These are phyloP conservation scores for Yponomeuta sedellus DNA, from an alignment of 2,888 invertebrate species.

Conservation along the genomic window DNA sequence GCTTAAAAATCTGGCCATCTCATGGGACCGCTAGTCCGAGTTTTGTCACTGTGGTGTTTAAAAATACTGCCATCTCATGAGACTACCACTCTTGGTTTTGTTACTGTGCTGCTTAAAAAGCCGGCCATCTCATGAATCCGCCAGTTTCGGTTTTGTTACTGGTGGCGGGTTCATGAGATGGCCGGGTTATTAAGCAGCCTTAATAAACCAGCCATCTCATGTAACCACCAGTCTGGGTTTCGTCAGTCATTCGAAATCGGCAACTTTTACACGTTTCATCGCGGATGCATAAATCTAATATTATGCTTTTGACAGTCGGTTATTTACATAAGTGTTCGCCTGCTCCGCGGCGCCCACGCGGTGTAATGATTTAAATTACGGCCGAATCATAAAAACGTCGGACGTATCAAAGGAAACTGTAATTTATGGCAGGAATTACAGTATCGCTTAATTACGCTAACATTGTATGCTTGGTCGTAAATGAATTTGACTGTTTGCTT, in stretches of 20 bases:
- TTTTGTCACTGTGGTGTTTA: no score
- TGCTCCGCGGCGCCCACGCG: neutral
- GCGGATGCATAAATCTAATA: neutral
- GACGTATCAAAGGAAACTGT: slow-evolving; percentile 1
- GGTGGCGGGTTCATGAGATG: no score
- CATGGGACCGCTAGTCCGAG: no score
- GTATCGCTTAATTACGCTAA: neutral
- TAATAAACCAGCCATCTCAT: neutral
- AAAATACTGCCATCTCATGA: no score
- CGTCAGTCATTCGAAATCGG: neutral
- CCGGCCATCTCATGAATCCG: no score
- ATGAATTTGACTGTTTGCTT: neutral
- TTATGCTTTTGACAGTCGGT: neutral
- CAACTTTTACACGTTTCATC: neutral
- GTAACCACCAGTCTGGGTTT: neutral
- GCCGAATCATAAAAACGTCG: slow-evolving; percentile 1
- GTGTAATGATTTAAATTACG: neutral
- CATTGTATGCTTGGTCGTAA: neutral
- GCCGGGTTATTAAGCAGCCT: no score
- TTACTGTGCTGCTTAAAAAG: no score
- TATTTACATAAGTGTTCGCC: slow-evolving; percentile 3
- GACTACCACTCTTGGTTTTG: no score
- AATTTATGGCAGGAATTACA: neutral
- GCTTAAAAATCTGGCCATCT: no score
- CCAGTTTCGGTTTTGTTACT: no score